phyloP scores from a whole-genome alignment of 2,113 vertebrate genomes.

The Peromyscus maniculatus region DNA sequence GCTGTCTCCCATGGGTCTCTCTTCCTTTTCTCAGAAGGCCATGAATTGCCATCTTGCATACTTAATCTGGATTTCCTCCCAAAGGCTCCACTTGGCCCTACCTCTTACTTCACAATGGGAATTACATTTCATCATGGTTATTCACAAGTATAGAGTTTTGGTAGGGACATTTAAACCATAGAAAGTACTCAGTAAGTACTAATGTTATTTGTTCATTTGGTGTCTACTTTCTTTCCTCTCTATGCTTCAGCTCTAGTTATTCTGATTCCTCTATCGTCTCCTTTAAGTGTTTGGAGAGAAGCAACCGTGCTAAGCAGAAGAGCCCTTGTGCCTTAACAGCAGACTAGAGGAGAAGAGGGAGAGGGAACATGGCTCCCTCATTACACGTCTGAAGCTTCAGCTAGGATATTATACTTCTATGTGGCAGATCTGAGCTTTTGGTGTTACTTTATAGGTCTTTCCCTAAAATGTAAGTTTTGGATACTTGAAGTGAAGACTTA shows the following conservation, averaged over 20 bases:
- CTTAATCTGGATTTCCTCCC: not conserved
- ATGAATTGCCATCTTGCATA: not conserved
- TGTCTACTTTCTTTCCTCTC: not conserved
- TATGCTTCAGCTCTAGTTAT: not conserved
- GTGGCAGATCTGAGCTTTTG: not conserved
- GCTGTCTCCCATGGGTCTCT: not conserved
- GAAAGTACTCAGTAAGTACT: not conserved
- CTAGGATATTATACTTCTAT: not conserved
- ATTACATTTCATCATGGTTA: not conserved
- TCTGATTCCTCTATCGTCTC: not conserved
- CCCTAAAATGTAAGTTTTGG: not conserved
- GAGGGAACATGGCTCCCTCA: not conserved
- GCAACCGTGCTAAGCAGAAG: not conserved
- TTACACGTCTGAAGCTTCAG: not conserved
- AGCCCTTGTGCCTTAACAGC: not conserved
- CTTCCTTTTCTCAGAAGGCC: not conserved
- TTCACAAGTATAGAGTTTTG: not conserved
- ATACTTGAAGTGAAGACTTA: not conserved
- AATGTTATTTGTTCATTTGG: not conserved
- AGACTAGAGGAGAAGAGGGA: not conserved
- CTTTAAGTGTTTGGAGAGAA: not conserved
- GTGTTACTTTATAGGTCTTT: not conserved
- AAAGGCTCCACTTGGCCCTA: not conserved
- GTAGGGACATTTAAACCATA: not conserved
- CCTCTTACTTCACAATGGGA: not conserved